Evolutionary conservation across 2,113 vertebrate genomes (phyloP).

Genomic region (Ictalurus punctatus): DNA sequence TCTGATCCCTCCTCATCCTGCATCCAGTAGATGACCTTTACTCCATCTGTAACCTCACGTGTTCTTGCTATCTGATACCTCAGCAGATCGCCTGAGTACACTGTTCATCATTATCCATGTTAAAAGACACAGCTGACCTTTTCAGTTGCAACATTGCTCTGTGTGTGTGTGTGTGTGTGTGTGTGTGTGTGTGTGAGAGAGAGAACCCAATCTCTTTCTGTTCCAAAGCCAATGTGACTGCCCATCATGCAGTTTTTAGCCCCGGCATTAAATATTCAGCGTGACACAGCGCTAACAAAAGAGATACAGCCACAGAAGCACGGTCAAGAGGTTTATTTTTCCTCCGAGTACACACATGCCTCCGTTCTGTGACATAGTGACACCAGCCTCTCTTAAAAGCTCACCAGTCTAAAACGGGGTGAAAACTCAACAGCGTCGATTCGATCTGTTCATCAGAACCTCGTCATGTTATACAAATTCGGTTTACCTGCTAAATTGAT

Average conservation of each 20-base stretch:
- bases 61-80: neutral
- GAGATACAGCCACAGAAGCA: slow-evolving; percentile 34
- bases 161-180: neutral
- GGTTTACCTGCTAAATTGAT: neutral
- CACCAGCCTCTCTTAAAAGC: neutral
- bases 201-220: slow-evolving; percentile 58
- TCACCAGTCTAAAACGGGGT: neutral
- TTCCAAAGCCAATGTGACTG: neutral
- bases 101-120: slow-evolving; percentile 56
- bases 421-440: neutral
- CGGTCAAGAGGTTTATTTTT: neutral
- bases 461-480: slow-evolving; percentile 9
- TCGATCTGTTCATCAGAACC: neutral
- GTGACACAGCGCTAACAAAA: slow-evolving; percentile 49
- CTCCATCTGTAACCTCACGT: neutral
- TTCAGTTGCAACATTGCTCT: slow-evolving; percentile 37
- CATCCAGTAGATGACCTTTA: neutral
- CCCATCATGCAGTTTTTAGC: slow-evolving; percentile 54
- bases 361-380: neutral
- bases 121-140: slow-evolving; percentile 57
- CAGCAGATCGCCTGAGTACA: slow-evolving; percentile 34
- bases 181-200: neutral
- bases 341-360: neutral
- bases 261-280: slow-evolving; percentile 53
- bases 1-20: neutral